These are phyloP conservation scores for Drosophila recens DNA, from an alignment of 2,888 invertebrate genomes.

Conservation along the genomic window DNA sequence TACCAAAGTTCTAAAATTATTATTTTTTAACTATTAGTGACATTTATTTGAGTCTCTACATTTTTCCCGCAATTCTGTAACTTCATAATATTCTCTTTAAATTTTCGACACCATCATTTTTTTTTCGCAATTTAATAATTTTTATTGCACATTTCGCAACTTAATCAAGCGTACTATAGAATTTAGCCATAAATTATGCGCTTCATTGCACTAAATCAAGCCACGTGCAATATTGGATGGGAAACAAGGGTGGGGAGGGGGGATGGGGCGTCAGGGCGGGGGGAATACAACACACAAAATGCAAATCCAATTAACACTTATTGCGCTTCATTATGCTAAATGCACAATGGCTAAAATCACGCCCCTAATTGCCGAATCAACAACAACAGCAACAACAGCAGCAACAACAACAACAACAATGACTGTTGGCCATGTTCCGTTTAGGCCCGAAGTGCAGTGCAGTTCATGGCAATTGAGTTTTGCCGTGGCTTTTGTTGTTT, in stretches of 20 bases:
- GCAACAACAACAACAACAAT: slow-evolving; percentile 24
- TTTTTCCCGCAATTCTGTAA: not conserved
- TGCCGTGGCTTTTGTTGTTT: slow-evolving; percentile 44
- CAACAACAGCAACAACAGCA: slow-evolving; percentile 44
- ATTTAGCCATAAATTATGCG: slow-evolving; percentile 76
- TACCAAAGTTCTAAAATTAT: not conserved
- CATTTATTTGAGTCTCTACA: not conserved
- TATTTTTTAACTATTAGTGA: too few relatives aligned
- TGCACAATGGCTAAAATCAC: slow-evolving; percentile 79
- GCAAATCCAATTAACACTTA: slow-evolving; percentile 81
- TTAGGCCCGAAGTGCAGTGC: slow-evolving; percentile 52
- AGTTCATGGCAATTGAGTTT: slow-evolving; percentile 74
- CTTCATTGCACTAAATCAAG: slow-evolving; percentile 76
- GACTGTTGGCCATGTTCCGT: slow-evolving; percentile 58
- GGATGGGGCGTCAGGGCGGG: not conserved
- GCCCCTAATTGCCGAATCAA: slow-evolving; percentile 75
- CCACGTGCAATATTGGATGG: slow-evolving; percentile 28
- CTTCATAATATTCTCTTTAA: not conserved
- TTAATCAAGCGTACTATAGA: slow-evolving; percentile 61
- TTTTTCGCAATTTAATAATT: slow-evolving; percentile 17
- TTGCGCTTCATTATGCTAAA: slow-evolving; percentile 80
- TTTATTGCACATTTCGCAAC: slow-evolving; percentile 56
- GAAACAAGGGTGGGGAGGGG: not conserved
- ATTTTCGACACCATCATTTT: not conserved
- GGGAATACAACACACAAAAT: slow-evolving; percentile 38